Base-by-base conservation (phyloP, 2,113 vertebrate species). In the Verasper variegatus region DNA sequence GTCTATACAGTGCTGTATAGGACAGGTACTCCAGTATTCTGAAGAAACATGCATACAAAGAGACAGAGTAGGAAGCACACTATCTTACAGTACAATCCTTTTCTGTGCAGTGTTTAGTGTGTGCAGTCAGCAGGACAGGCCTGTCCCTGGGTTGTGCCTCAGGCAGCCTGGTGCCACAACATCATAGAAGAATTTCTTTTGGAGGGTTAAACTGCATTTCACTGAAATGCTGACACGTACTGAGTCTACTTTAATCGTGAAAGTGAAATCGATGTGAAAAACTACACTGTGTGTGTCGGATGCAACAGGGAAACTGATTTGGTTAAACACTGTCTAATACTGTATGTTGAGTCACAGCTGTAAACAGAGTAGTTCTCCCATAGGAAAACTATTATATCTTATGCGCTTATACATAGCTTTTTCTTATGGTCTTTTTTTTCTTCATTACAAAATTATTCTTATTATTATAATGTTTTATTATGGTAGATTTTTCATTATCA, bases 21-120 rank as follows among this genome's bases (percentile, higher is more conserved):
- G 85, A 87, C 92, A 92, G 89, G 90, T 92, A 90, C 91, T 80
- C 90, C 84, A 90, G 86, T 86, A 86, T 90, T 92, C 81, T 88
- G 91, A 90, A 86, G 88, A 80, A 91, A 88, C 93, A 94, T 94
- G 92, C 94, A 93, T 92, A 92, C 91, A 91, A 87, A 89, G 91
- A 81, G 81, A 91, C 88, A 87, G 88, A 92, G 87, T 87, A 93
- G 91, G 92, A 94, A 93, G 92, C 92, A 88, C 90, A 66, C 90
- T 88, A 84, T 91, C 69, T 87, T 92, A 91, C 86, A 93, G 89
- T 93, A 92, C 90, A 92, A 88, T 93, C 92, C 92, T 88, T 78
- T 80, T 90, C 88, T 91, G 93, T 92, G 91, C 92, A 90, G 87
- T 76, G 87, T 76, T 80, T 26, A 26, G 85, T 80, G 90, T 89